phyloP scores from a whole-genome alignment of 2,888 invertebrate genomes.

The Eledona agricola region DNA sequence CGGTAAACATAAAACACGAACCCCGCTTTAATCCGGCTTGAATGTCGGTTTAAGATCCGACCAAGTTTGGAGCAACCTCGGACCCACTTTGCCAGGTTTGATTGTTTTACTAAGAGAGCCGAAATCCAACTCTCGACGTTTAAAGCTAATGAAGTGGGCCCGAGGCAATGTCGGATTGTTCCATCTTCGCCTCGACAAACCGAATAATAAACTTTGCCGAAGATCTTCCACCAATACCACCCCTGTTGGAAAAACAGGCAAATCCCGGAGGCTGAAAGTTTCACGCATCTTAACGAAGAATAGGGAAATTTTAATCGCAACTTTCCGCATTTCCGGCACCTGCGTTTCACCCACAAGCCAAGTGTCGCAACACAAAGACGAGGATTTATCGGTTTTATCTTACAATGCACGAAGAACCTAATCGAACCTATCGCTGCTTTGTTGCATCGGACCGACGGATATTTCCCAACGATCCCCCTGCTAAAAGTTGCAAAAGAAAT shows the following conservation, averaged over 20 bases:
- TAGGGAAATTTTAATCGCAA: conserved; percentile 27
- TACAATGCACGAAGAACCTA: conserved; percentile 7
- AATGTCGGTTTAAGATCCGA: conserved; percentile 31
- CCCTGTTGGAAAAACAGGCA: not conserved
- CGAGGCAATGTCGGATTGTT: conserved; percentile 13
- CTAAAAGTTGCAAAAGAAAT: conserved; percentile 10
- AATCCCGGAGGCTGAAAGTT: conserved; percentile 20
- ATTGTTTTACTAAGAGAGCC: conserved; percentile 33
- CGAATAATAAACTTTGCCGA: conserved; percentile 13
- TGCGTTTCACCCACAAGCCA: conserved; percentile 18
- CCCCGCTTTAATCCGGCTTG: conserved; percentile 26
- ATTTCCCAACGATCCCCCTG: conserved; percentile 5
- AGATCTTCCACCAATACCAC: conserved; percentile 13
- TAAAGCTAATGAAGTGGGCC: conserved; percentile 28
- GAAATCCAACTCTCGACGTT: conserved; percentile 28
- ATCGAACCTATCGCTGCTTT: conserved; percentile 7
- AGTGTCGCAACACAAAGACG: no score
- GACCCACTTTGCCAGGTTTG: conserved; percentile 25
- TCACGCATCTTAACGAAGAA: conserved; percentile 28
- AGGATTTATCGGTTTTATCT: conserved; percentile 1
- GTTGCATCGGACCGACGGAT: conserved; percentile 10
- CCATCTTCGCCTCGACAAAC: conserved; percentile 5
- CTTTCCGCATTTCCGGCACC: conserved; percentile 7
- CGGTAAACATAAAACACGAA: conserved; percentile 30
- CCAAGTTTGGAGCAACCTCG: conserved; percentile 26